These are phyloP conservation scores for Drosophila teissieri DNA, from an alignment of 1,140 invertebrate species.

Conservation along the genomic window DNA sequence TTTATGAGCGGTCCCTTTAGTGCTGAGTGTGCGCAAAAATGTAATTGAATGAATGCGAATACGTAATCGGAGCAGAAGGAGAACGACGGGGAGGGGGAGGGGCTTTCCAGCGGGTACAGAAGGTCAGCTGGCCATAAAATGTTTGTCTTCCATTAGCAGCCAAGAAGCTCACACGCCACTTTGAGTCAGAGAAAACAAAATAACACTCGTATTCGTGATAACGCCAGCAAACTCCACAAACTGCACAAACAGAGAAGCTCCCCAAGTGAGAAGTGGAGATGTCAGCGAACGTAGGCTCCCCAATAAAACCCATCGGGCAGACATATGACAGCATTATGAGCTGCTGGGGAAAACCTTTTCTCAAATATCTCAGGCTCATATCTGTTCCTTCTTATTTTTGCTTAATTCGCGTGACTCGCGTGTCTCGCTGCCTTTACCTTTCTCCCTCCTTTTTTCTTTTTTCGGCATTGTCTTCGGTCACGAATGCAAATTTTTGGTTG, in stretches of 20 bases:
- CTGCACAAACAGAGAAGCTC: background rate
- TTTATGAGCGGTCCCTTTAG: conserved; percentile 82
- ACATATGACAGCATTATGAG: conserved; percentile 42
- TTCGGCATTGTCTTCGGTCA: conserved; percentile 69
- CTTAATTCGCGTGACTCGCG: conserved; percentile 65
- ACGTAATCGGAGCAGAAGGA: conserved; percentile 5
- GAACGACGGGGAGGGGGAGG: background rate
- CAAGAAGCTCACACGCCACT: conserved; percentile 29
- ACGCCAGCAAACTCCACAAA: background rate
- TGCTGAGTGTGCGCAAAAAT: conserved; percentile 82
- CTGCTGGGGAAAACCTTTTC: conserved; percentile 30
- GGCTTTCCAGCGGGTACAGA: conserved; percentile 3
- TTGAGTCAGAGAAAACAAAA: conserved; percentile 19
- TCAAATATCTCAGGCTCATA: conserved; percentile 7
- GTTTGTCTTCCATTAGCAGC: conserved; percentile 78
- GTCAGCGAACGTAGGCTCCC: conserved; percentile 52
- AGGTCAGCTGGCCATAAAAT: conserved; percentile 70
- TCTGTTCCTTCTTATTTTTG: conserved; percentile 18
- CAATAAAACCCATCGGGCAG: conserved; percentile 40
- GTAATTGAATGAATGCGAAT: conserved; percentile 74
- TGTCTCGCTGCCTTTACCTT: conserved; percentile 34
- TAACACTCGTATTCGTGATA: background rate
- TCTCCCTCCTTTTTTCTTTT: background rate
- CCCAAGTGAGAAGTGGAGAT: background rate
- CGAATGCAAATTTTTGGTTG: conserved; percentile 63